Conservation (phyloP, 2,797 vertebrate species). For the Rhinella marina region DNA sequence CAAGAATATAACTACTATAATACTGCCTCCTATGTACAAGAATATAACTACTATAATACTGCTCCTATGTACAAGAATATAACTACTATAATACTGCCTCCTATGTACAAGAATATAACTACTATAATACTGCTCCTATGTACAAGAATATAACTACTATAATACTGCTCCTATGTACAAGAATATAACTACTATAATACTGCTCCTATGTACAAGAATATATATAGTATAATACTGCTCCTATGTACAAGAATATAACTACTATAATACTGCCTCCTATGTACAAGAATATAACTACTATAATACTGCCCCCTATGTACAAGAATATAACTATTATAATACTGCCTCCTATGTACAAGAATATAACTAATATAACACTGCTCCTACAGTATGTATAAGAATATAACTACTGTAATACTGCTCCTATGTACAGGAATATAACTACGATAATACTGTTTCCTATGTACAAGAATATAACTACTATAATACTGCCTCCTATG, state of each 20-base stretch:
- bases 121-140: too few relatives aligned
- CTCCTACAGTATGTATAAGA: background rate
- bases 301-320: background rate
- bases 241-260: too few relatives aligned
- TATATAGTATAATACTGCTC: too few relatives aligned
- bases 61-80: background rate
- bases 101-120: background rate
- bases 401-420: background rate
- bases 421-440: background rate
- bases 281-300: too few relatives aligned
- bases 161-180: too few relatives aligned
- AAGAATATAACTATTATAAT: background rate
- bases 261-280: too few relatives aligned
- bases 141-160: too few relatives aligned
- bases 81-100: background rate
- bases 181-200: too few relatives aligned
- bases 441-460: background rate
- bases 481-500: background rate
- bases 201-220: too few relatives aligned
- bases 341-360: background rate
- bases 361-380: background rate
- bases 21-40: background rate
- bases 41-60: slow-evolving; percentile 1
- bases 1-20: slow-evolving; percentile 9
- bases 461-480: slow-evolving; percentile 3